Conservation (phyloP, 2,113 vertebrate species). For the Etia nguti region DNA sequence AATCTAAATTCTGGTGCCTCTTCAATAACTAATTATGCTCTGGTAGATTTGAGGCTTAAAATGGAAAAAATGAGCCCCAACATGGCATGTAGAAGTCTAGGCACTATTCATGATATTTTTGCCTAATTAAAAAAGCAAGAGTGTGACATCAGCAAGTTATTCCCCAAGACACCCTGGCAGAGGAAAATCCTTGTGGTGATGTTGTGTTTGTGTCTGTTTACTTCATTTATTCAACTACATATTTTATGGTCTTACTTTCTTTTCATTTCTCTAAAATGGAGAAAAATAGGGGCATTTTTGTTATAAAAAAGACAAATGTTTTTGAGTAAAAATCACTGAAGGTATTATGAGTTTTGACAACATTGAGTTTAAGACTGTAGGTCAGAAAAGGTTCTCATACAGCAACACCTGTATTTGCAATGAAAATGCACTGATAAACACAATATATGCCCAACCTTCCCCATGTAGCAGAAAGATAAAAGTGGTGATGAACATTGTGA, state of each 20-base stretch:
- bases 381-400: neutral
- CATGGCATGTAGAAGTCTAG: neutral
- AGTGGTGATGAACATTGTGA: neutral
- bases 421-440: neutral
- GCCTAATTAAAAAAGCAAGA: neutral
- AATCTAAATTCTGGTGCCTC: neutral
- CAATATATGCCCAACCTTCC: neutral
- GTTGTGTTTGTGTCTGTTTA: neutral
- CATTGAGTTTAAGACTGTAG: neutral
- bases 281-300: neutral
- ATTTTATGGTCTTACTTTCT: neutral
- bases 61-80: neutral
- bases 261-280: neutral
- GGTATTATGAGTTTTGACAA: neutral
- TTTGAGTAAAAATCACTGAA: neutral
- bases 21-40: neutral
- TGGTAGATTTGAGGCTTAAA: neutral
- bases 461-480: neutral
- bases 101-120: neutral
- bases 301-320: accelerated
- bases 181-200: neutral
- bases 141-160: neutral
- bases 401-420: neutral
- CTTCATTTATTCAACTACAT: neutral
- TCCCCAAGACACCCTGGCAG: neutral